Evolutionary conservation across 2,888 invertebrate species (phyloP).

Genomic region (Aricia artaxerxes): DNA sequence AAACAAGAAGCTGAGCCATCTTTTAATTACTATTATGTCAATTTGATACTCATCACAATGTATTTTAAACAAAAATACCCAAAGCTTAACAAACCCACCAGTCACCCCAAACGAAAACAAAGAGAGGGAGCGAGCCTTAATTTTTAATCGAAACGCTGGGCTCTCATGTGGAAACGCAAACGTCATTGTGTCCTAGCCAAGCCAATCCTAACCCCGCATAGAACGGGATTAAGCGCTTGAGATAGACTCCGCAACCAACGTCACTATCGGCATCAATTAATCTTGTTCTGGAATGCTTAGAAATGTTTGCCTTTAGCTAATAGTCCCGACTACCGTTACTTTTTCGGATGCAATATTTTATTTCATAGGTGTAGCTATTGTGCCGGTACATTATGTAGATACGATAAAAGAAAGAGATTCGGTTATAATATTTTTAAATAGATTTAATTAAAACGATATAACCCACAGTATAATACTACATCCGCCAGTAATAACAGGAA

Average conservation of each 20-base stretch:
- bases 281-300: slow-evolving; percentile 1
- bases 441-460: neutral
- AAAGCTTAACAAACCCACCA: neutral
- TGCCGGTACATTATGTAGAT: neutral
- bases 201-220: slow-evolving; percentile 12
- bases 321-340: neutral
- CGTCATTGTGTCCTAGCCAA: slow-evolving; percentile 23
- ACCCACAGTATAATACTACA: neutral
- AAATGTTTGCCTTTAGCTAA: slow-evolving; percentile 3
- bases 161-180: slow-evolving; percentile 25
- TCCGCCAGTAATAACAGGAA: no score
- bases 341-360: neutral
- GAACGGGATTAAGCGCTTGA: slow-evolving; percentile 17
- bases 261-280: slow-evolving; percentile 21
- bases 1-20: neutral
- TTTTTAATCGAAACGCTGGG: slow-evolving; percentile 15
- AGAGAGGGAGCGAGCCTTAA: neutral
- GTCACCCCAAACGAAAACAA: neutral
- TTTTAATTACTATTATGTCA: no score
- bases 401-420: no score
- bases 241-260: neutral
- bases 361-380: neutral
- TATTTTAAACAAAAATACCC: neutral
- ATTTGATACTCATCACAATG: neutral
- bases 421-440: neutral